Percentiles rank a stretch among this genome's conserved stretches.
Conservation (phyloP, 1,140 invertebrate genomes). For the Brachystomella parvula region DNA sequence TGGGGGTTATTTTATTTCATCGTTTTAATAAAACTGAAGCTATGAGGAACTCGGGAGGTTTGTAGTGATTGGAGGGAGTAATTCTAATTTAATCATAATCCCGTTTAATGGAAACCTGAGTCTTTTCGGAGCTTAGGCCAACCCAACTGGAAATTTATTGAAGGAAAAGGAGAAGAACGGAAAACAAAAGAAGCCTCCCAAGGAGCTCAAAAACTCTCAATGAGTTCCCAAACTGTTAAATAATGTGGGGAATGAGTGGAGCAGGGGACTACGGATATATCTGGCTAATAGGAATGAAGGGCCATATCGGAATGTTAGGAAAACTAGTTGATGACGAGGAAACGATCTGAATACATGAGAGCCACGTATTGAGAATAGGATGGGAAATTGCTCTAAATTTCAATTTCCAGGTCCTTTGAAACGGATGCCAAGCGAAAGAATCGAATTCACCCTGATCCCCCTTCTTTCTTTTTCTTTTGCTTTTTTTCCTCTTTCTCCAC, state of each 20-base stretch:
- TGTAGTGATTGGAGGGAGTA: conserved; percentile 2
- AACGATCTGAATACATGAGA: conserved; percentile 21
- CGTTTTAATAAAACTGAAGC: conserved; percentile 9
- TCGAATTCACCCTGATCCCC: conserved; percentile 14
- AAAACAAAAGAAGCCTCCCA: neutral
- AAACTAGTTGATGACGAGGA: neutral
- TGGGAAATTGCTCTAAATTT: conserved; percentile 29
- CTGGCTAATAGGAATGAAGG: neutral
- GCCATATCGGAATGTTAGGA: neutral
- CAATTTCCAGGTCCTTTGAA: conserved; percentile 26
- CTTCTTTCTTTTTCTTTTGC: neutral
- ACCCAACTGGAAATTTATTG: conserved; percentile 1
- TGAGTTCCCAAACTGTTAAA: conserved; percentile 13
- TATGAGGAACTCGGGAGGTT: neutral
- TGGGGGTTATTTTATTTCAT: conserved; percentile 8
- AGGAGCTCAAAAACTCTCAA: neutral
- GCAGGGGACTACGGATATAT: neutral
- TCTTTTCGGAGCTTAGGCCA: neutral
- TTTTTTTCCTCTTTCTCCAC: neutral
- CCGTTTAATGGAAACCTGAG: conserved; percentile 9
- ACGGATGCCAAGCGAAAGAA: conserved; percentile 22
- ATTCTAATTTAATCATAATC: conserved; percentile 11
- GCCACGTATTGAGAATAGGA: conserved; percentile 21
- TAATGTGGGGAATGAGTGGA: neutral
- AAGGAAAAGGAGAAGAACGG: no score